Evolutionary conservation across 2,113 vertebrate species (phyloP).

Genomic region (Mesoclemmys tuberculata): DNA sequence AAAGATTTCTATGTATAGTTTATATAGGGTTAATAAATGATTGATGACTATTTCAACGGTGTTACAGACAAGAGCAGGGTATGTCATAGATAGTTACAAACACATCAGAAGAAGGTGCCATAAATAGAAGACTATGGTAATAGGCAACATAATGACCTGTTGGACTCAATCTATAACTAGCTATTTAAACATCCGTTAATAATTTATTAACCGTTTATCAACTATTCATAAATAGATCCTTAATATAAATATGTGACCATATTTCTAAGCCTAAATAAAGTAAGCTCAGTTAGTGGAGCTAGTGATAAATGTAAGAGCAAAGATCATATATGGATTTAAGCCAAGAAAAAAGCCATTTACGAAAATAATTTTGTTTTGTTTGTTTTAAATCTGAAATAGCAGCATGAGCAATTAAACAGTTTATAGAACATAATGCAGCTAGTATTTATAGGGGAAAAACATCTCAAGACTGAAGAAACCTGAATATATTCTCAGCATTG

Average conservation of each 20-base stretch:
- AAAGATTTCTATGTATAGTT: not conserved
- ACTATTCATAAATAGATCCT: too few species aligned
- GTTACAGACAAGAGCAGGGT: not conserved
- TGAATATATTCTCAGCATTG: not conserved
- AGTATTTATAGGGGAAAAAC: not conserved
- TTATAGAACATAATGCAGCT: not conserved
- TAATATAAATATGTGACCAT: not conserved
- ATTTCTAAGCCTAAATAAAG: not conserved
- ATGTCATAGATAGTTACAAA: not conserved
- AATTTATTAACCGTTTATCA: too few species aligned
- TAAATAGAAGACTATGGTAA: not conserved
- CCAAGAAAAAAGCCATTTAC: not conserved
- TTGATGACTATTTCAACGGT: not conserved
- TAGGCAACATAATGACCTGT: not conserved
- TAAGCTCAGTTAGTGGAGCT: not conserved
- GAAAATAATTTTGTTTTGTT: not conserved
- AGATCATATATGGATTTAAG: not conserved
- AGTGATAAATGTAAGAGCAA: not conserved
- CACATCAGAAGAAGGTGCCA: not conserved
- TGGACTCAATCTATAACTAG: not conserved
- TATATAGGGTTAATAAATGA: not conserved
- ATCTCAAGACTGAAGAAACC: not conserved
- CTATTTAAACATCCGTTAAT: not conserved
- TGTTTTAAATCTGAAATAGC: not conserved
- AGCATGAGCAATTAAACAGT: not conserved